Evolutionary conservation across 1,140 invertebrate genomes (phyloP), one percentile per base, ranked within the genome.

Genomic region (Aphidius gifuensis): DNA sequence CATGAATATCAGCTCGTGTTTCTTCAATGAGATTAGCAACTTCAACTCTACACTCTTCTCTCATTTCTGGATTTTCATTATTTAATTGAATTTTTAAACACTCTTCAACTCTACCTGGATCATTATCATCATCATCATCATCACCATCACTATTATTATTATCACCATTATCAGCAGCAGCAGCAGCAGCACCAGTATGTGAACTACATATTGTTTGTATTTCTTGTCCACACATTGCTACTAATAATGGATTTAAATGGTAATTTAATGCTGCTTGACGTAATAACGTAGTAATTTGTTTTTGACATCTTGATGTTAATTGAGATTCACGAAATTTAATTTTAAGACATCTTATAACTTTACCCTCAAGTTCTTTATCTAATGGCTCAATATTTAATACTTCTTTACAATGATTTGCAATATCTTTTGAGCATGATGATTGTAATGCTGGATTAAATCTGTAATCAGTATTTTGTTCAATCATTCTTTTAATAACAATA

Each of bases 381-480:
- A 66, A 66, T 16, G 72, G 74, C 53, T 76, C 72, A 11, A 70
- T 62, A 47, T 71, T 43, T 45, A 80, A 67, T 21, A 79, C 78
- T 47, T 79, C 71, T 87, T 88, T 66, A 78, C 79, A 76, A 89
- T 92, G 83, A 71, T 76, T 77, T 75, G 83, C 80, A n/a, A 87
- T 87, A 71, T 94, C 93, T 64, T 80, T 71, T 43, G 83, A 82
- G 72, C 94, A 97, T 5, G 87, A 85, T 64, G 87, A 87, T 74
- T 92, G 89, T 40, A 99, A 82, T 6, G 87, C 83, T 11, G 92
- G 92, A 83, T 99, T 98, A 53, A 99, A 89, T 67, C 96, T 85
- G 71, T 93, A 93, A 80, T 99, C 96, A 50, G 88, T 85, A 75
- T 93, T 94, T 80, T 96, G 93, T 77, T 95, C 93, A 60, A 94